phyloP scores from a whole-genome alignment of 2,113 vertebrate species.

The Dromas ardeola region DNA sequence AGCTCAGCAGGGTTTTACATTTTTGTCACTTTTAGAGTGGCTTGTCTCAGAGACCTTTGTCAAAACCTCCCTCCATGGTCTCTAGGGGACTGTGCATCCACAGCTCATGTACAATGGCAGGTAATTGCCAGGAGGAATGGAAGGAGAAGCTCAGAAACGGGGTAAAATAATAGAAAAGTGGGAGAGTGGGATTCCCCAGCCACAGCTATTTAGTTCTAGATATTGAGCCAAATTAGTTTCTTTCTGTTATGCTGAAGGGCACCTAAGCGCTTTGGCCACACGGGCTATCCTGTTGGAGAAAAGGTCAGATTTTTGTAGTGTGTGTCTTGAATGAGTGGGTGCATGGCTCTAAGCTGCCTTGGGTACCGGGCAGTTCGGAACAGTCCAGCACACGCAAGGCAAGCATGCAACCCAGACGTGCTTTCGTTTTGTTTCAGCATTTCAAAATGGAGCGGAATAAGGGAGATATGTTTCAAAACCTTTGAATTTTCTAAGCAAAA shows the following conservation, averaged over 20 bases:
- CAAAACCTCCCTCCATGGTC: neutral
- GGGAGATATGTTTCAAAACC: neutral
- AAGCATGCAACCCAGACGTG: rapidly evolving
- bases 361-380: neutral
- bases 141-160: neutral
- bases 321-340: neutral
- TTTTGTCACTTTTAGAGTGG: neutral
- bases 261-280: neutral
- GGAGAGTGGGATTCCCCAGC: neutral
- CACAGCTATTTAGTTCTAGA: neutral
- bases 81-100: neutral
- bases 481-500: neutral
- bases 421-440: neutral
- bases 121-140: neutral
- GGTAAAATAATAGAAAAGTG: neutral
- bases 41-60: neutral
- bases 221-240: neutral
- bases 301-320: neutral
- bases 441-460: neutral
- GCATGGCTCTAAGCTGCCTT: neutral
- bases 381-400: neutral
- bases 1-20: neutral
- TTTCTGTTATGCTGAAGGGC: neutral
- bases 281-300: neutral
- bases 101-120: neutral